A percentile compares a stretch with the other conserved stretches of the same genome.
These are phyloP conservation scores for Triplophysa yarkandensis DNA, from an alignment of 2,797 vertebrate species.

Conservation along the genomic window DNA sequence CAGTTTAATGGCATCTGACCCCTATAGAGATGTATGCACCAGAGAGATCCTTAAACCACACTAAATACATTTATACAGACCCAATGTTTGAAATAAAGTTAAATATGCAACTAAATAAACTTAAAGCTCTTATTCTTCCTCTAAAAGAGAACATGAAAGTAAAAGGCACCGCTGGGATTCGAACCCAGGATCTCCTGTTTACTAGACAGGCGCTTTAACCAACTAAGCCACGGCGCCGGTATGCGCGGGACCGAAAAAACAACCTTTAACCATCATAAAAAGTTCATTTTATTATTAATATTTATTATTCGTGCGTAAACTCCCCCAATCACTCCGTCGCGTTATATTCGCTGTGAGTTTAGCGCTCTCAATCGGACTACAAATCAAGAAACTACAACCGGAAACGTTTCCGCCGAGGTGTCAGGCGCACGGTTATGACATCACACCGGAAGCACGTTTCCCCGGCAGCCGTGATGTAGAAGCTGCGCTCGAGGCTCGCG, in stretches of 20 bases:
- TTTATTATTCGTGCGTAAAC: neutral
- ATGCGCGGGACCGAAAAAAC: rapidly evolving
- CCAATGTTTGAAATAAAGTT: too few species aligned
- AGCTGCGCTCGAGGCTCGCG: neutral
- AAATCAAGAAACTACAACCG: neutral
- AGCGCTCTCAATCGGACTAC: neutral
- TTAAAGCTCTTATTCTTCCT: too few species aligned
- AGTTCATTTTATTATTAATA: neutral
- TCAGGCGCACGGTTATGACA: neutral
- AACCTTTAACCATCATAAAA: neutral
- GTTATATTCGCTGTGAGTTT: neutral
- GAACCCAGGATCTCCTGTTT: slow-evolving; percentile 61
- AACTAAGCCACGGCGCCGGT: slow-evolving; percentile 56
- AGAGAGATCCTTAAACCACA: too few species aligned
- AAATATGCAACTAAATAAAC: too few species aligned
- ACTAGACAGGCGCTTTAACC: slow-evolving; percentile 61
- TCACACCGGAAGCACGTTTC: slow-evolving; percentile 17
- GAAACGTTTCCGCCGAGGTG: too few species aligned
- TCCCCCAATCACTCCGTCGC: too few species aligned
- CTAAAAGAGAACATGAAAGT: too few species aligned
- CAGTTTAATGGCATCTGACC: too few species aligned
- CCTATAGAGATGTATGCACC: too few species aligned
- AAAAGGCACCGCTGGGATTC: slow-evolving; percentile 60
- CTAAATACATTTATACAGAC: too few species aligned
- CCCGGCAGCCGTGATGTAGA: neutral